Evolutionary conservation across 1,140 invertebrate genomes (phyloP).

Genomic region (Stratiolaelaps scimitus): DNA sequence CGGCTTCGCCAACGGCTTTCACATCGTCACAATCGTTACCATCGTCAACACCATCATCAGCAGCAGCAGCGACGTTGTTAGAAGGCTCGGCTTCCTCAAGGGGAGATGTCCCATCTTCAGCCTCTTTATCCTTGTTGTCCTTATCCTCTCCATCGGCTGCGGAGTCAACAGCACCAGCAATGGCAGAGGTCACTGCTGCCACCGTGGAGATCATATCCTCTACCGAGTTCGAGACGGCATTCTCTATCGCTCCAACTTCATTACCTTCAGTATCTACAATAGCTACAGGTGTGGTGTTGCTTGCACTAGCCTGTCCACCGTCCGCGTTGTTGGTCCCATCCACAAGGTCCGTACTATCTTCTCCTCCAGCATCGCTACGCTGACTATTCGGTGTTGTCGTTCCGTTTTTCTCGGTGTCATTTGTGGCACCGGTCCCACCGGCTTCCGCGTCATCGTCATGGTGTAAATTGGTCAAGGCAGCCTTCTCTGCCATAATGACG

Average conservation of each 20-base stretch:
- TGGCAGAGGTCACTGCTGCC: not conserved
- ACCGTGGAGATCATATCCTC: conserved; percentile 21
- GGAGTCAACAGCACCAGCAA: no score
- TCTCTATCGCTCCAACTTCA: not conserved
- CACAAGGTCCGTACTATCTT: not conserved
- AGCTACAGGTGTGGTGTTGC: not conserved
- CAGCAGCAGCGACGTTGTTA: no score
- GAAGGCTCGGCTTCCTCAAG: no score
- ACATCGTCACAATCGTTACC: no score
- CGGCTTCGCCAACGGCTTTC: no score
- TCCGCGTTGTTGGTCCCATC: not conserved
- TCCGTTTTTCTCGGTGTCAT: not conserved
- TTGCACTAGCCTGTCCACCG: not conserved
- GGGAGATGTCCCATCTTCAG: no score
- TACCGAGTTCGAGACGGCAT: not conserved
- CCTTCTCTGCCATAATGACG: not conserved
- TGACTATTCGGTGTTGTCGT: not conserved
- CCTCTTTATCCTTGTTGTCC: no score
- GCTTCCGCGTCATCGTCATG: not conserved
- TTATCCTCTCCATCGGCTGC: no score
- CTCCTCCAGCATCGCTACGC: not conserved
- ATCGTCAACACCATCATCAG: no score
- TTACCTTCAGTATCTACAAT: conserved; percentile 3
- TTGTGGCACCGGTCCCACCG: not conserved
- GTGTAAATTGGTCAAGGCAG: not conserved